phyloP scores from a whole-genome alignment of 2,888 invertebrate genomes.

The Heliconius cydno region DNA sequence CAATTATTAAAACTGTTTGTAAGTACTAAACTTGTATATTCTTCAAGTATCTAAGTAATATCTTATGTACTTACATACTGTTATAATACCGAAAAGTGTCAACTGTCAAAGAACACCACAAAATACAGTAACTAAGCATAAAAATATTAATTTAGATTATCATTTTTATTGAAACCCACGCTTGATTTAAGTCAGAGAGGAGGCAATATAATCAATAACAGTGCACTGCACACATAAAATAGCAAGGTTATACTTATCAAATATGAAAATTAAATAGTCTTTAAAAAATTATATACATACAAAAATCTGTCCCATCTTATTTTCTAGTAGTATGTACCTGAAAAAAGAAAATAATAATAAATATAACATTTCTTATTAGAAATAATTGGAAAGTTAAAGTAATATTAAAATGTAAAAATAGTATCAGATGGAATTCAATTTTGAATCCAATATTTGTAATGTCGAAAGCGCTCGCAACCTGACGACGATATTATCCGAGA shows the following conservation, averaged over 20 bases:
- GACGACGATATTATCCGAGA: conserved; percentile 43
- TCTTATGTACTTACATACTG: too few relatives aligned
- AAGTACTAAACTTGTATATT: too few relatives aligned
- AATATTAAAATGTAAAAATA: conserved; percentile 8
- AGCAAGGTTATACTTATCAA: not conserved
- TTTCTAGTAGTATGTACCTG: conserved; percentile 12
- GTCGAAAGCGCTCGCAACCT: conserved; percentile 38
- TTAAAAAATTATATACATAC: not conserved
- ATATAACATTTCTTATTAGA: not conserved
- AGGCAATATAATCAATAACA: too few relatives aligned
- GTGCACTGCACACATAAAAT: too few relatives aligned
- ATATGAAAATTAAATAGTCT: not conserved
- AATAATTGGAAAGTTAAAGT: not conserved
- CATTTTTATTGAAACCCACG: not conserved
- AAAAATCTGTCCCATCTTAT: not conserved
- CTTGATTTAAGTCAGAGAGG: not conserved
- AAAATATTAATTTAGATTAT: not conserved
- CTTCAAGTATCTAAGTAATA: too few relatives aligned
- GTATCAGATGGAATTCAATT: conserved; percentile 40
- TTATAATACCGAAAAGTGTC: too few relatives aligned
- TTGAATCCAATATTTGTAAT: conserved; percentile 45
- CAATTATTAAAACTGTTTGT: not conserved
- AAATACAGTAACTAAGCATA: not conserved
- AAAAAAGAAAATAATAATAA: conserved; percentile 2
- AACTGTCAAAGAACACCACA: not conserved